Base-by-base conservation (phyloP, 2,888 invertebrate genomes). In the Phytoseiulus persimilis region DNA sequence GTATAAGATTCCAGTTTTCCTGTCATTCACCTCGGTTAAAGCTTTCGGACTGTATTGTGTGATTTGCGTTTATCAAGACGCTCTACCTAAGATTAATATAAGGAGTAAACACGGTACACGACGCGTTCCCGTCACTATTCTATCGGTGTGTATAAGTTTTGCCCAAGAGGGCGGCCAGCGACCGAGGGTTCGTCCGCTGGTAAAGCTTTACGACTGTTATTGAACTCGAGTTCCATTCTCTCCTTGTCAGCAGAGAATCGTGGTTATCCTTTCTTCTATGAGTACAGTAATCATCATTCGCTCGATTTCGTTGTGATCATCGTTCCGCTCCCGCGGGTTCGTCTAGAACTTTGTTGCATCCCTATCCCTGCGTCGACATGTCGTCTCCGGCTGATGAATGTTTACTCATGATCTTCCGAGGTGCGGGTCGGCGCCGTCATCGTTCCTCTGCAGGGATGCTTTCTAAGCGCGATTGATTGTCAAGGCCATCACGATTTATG, bases 21-120 rank as follows among this genome's bases (percentile, higher is more conserved):
- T 28, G 28, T 23, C 18, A 6, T 1, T 65, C 65, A 2, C 2
- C 2, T 65, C 33, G 31, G 87, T 45, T 87, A 87, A 87, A 87
- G 87, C 87, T 87, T 87, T 87, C 33, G 87, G 87, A 87, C 87
- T 87, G 87, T 65, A 65, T 65, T 28, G 65, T 65, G 65, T 65
- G 65, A 65, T 65, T 39, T 65, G 65, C 65, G 65, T 23, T 65
- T 28, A 65, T 65, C 14, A 28, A 28, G 18, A 65, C 65, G 65
- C 65, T 18, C 65, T 65, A 65, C 65, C 65, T 65, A 65, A 28
- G 28, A 23, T 65, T 2, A 28, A 65, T 65, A 65, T 65, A 65
- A 65, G 65, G 18, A 65, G 65, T 65, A 65, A 65, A 65, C 65
- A 65, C 65, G 65, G 65, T 65, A 65, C 23, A 65, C 65, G 65